Evolutionary conservation across 2,797 vertebrate genomes (phyloP), one percentile per base, ranked within the genome.

Genomic region (Acestrorhynchus altus): DNA sequence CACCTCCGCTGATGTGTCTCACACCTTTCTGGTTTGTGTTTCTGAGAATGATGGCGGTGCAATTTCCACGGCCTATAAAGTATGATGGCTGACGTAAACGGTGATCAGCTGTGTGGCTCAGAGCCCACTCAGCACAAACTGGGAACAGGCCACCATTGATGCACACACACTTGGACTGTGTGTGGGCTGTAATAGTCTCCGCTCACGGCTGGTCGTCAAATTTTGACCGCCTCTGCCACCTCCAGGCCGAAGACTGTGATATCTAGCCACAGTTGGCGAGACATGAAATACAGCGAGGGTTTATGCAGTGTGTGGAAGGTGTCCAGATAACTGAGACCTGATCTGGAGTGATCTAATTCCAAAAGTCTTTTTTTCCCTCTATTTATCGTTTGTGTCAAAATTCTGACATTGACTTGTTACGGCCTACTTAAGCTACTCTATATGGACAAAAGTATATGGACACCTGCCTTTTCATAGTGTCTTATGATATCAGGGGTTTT

Each of bases 141-240:
- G 39, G 44, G 63, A 65, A 91, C 85, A 90, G 83, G 66, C 64
- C 0, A 16, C 77, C 68, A 86, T 86, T 89, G 83, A 91, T 86
- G 81, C 4, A 22, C 57, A 74, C 18, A 26, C 42, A 54, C 40
- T n/a, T n/a, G 83, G 78, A 79, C 81, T 35, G 65, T 72, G 57
- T 35, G 82, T 67, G 73, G 82, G 70, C 80, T 18, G n/a, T 63
- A 26, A n/a, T 77, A 31, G n/a, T 83, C 57, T 75, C 22, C 12
- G 64, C 86, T 93, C 83, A 35, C 91, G 7, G 35, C 57, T 0
- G 24, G 26, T 72, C 20, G 90, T 78, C 86, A 93, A 1, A 92
- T 92, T 89, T 87, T 44, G 60, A 87, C 79, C 20, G 11, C 49
- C 24, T n/a, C 77, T 56, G 90, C 63, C 88, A 90, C 72, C 84